phyloP scores from a whole-genome alignment of 2,888 invertebrate genomes.

The Nomada fabriciana region DNA sequence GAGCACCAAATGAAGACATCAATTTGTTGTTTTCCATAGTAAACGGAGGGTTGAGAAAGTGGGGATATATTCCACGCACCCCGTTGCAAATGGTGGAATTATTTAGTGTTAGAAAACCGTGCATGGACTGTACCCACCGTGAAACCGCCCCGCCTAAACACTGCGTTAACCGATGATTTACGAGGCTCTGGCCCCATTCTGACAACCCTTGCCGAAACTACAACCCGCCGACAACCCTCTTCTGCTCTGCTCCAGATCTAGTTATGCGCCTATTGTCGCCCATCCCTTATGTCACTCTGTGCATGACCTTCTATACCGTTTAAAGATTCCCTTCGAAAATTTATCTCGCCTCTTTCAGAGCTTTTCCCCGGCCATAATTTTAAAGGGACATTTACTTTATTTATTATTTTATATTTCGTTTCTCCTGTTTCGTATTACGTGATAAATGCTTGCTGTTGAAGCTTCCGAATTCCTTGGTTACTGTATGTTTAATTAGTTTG shows the following conservation, averaged over 20 bases:
- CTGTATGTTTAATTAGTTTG: too few species aligned
- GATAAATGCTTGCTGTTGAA: too few species aligned
- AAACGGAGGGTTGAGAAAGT: constrained; percentile 41
- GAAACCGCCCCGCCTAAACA: constrained; percentile 85
- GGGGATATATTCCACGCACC: constrained; percentile 58
- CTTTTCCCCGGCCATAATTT: too few species aligned
- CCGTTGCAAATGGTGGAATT: constrained; percentile 81
- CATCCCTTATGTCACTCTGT: constrained; percentile 71
- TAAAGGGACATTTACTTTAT: too few species aligned
- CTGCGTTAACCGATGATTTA: constrained; percentile 84
- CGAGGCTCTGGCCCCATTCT: constrained; percentile 67
- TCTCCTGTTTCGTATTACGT: too few species aligned
- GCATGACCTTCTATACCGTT: constrained; percentile 65
- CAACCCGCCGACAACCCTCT: constrained; percentile 73
- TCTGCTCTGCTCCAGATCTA: constrained; percentile 76
- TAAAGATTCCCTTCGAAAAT: constrained; percentile 24
- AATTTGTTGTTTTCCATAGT: constrained; percentile 61
- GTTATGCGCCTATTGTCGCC: constrained; percentile 76
- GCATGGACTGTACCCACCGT: constrained; percentile 83
- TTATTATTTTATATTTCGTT: too few species aligned
- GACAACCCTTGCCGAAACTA: constrained; percentile 57
- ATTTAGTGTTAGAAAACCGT: constrained; percentile 80
- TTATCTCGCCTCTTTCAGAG: not conserved
- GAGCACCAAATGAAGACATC: constrained; percentile 68
- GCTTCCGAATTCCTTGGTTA: too few species aligned